Conservation (phyloP, 2,888 invertebrate genomes). For the Phaonia tiefii region DNA sequence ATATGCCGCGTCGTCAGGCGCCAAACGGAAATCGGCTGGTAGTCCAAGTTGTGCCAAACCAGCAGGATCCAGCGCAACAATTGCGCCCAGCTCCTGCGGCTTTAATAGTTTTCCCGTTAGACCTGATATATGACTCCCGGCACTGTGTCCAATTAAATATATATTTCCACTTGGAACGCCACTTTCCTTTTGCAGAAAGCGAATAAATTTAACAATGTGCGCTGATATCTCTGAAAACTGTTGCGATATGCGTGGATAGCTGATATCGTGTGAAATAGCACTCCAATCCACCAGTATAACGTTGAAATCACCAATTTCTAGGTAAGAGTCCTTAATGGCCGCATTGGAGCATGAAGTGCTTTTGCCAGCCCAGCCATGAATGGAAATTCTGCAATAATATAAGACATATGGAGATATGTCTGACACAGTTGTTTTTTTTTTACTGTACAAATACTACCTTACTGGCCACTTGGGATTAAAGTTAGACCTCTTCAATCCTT, state of each 20-base stretch:
- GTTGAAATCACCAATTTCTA: constrained; percentile 74
- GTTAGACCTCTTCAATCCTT: constrained; percentile 69
- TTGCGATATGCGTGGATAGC: constrained; percentile 74
- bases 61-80: constrained; percentile 80
- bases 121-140: constrained; percentile 79
- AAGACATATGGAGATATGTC: neutral
- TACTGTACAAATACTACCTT: constrained; percentile 69
- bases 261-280: constrained; percentile 72
- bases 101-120: constrained; percentile 74
- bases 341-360: constrained; percentile 75
- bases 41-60: constrained; percentile 74
- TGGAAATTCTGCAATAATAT: constrained; percentile 70
- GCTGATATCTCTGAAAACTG: constrained; percentile 73
- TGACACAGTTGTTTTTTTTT: neutral
- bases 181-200: constrained; percentile 73
- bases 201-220: constrained; percentile 73
- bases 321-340: constrained; percentile 76
- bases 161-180: constrained; percentile 71
- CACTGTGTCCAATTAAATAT: constrained; percentile 79
- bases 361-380: constrained; percentile 77
- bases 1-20: constrained; percentile 75
- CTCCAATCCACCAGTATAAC: constrained; percentile 78
- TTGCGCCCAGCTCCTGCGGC: constrained; percentile 72
- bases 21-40: constrained; percentile 73
- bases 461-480: constrained; percentile 77